A percentile compares a stretch with the other conserved stretches of the same genome.
Conservation (phyloP, 2,113 vertebrate genomes). For the Dipodomys merriami region DNA sequence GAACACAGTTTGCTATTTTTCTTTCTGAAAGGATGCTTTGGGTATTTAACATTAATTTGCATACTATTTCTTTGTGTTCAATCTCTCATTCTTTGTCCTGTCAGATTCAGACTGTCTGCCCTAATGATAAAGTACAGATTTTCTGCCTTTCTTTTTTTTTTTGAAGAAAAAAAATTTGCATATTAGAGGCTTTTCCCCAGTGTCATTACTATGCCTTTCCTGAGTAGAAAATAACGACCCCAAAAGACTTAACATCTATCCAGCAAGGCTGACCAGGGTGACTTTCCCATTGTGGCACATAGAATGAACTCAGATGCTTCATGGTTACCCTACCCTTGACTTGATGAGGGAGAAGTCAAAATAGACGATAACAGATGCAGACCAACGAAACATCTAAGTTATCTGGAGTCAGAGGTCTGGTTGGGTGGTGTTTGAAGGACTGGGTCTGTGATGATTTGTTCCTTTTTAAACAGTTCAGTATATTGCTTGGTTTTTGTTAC, state of each 20-base stretch:
- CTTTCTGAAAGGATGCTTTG: conserved; percentile 54
- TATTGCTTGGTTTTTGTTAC: not conserved
- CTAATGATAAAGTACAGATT: conserved; percentile 40
- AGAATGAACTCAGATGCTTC: not conserved
- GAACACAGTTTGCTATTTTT: conserved; percentile 25
- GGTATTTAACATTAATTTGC: conserved; percentile 9
- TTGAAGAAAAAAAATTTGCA: not conserved
- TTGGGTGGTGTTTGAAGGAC: not conserved
- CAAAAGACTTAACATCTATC: not conserved
- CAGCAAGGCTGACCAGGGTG: not conserved
- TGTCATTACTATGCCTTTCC: not conserved
- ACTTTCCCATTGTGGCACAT: conserved; percentile 3
- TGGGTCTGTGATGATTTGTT: not conserved
- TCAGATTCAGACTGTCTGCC: conserved; percentile 59
- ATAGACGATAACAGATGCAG: not conserved
- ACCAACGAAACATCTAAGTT: not conserved
- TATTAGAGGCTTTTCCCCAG: not conserved
- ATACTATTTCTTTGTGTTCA: conserved; percentile 62
- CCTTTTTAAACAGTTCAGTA: conserved; percentile 8
- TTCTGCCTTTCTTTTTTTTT: conserved; percentile 21
- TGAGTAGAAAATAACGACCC: not conserved
- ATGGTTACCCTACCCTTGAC: not conserved
- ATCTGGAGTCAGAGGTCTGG: not conserved
- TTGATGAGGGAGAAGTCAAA: not conserved
- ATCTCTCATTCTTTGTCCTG: conserved; percentile 47